phyloP scores from a whole-genome alignment of 2,888 invertebrate species.

The Gisinianus flammeolus region DNA sequence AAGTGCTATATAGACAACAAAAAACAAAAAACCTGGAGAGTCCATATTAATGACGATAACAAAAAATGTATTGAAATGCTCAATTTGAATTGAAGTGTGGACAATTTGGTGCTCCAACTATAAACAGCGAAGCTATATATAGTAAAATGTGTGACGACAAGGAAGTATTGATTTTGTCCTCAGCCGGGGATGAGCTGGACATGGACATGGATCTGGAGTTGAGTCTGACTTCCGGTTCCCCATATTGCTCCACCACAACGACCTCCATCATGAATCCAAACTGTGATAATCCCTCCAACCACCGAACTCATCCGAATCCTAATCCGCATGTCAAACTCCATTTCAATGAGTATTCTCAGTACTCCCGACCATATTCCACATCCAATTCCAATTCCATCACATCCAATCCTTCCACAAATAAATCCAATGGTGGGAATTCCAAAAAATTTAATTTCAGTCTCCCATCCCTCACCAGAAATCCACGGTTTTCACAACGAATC shows the following conservation, averaged over 20 bases:
- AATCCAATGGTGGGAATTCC: not conserved
- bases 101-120: too few relatives aligned
- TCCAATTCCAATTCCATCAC: not conserved
- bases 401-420: not conserved
- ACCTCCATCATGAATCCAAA: not conserved
- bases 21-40: too few relatives aligned
- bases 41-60: too few relatives aligned
- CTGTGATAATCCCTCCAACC: not conserved
- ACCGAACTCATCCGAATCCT: not conserved
- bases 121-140: too few relatives aligned
- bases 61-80: too few relatives aligned
- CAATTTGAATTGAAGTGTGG: too few relatives aligned
- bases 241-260: conserved; percentile 16
- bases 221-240: conserved; percentile 23
- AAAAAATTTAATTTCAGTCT: not conserved
- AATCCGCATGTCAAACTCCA: not conserved
- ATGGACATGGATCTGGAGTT: conserved; percentile 33
- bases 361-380: not conserved
- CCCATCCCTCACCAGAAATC: not conserved
- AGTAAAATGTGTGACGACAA: conserved; percentile 45
- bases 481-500: not conserved
- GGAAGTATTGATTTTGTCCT: conserved; percentile 40
- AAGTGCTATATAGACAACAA: too few relatives aligned
- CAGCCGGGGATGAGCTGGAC: conserved; percentile 31
- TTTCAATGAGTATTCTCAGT: not conserved